A percentile compares a stretch with the other conserved stretches of the same genome.
Evolutionary conservation across 2,888 invertebrate genomes (phyloP).

Genomic region (Microctonus hyperodae): DNA sequence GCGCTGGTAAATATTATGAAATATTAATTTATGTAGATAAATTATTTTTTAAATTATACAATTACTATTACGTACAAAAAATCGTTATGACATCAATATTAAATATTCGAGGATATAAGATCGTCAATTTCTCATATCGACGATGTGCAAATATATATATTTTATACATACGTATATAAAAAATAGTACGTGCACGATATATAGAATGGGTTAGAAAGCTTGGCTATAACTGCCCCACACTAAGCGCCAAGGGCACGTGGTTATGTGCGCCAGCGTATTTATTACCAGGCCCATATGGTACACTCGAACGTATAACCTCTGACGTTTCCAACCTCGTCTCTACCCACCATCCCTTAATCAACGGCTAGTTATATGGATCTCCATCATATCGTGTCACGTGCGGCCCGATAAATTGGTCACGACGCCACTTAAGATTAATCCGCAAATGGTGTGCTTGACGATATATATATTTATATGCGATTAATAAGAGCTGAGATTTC

Average conservation of each 20-base stretch:
- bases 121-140: too few relatives aligned
- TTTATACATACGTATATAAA: not conserved
- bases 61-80: too few relatives aligned
- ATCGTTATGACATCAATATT: too few relatives aligned
- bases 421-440: constrained; percentile 31
- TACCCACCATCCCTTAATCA: constrained; percentile 25
- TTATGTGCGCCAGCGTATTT: constrained; percentile 27
- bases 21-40: too few relatives aligned
- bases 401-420: constrained; percentile 29
- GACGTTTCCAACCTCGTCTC: constrained; percentile 17
- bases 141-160: too few relatives aligned
- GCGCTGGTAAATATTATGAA: too few relatives aligned
- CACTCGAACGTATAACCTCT: constrained; percentile 23
- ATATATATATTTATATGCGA: not conserved
- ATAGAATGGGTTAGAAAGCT: not conserved
- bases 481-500: not conserved
- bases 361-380: constrained; percentile 29
- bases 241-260: constrained; percentile 26
- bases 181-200: constrained; percentile 28
- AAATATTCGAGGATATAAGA: too few relatives aligned
- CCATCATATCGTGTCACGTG: constrained; percentile 34
- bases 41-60: too few relatives aligned
- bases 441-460: not conserved
- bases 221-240: not conserved
- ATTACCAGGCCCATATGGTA: constrained; percentile 31